These are phyloP conservation scores for Tretioscincus oriximinensis DNA, from an alignment of 2,113 vertebrate genomes.

Conservation along the genomic window DNA sequence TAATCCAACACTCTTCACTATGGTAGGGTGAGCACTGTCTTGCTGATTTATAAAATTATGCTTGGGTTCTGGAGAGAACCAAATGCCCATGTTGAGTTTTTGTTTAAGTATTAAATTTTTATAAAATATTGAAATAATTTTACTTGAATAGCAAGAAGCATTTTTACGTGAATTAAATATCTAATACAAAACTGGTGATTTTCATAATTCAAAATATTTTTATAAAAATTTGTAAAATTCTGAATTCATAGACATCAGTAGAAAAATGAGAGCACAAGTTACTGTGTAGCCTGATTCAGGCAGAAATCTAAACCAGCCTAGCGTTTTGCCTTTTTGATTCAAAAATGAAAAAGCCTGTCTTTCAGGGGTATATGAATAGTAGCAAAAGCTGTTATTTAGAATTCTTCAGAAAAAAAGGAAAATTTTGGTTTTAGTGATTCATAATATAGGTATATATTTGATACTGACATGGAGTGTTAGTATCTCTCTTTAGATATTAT, in stretches of 20 bases:
- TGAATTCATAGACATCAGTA: not conserved
- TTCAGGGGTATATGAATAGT: not conserved
- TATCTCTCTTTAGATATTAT: not conserved
- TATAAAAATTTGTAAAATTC: not conserved
- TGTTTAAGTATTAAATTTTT: slow-evolving; percentile 48
- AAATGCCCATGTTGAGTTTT: slow-evolving; percentile 2
- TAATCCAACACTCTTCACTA: not conserved
- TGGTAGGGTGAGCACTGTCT: slow-evolving; percentile 15
- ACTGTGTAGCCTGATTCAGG: not conserved
- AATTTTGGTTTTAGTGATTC: not conserved
- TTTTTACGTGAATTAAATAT: slow-evolving; percentile 13
- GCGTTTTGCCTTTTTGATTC: not conserved
- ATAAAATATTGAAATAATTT: slow-evolving; percentile 30
- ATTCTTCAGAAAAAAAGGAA: not conserved
- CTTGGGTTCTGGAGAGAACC: slow-evolving; percentile 5
- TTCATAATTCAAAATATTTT: not conserved
- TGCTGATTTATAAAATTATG: not conserved
- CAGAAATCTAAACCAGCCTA: not conserved
- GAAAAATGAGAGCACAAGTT: not conserved
- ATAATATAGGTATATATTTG: not conserved
- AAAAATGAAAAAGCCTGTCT: not conserved
- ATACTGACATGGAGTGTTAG: not conserved
- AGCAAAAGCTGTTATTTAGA: not conserved
- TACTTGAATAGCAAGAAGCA: slow-evolving; percentile 27
- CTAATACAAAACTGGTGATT: slow-evolving; percentile 7